Evolutionary conservation across 2,888 invertebrate genomes (phyloP).

Genomic region (Spatulosminthurus flaviceps): DNA sequence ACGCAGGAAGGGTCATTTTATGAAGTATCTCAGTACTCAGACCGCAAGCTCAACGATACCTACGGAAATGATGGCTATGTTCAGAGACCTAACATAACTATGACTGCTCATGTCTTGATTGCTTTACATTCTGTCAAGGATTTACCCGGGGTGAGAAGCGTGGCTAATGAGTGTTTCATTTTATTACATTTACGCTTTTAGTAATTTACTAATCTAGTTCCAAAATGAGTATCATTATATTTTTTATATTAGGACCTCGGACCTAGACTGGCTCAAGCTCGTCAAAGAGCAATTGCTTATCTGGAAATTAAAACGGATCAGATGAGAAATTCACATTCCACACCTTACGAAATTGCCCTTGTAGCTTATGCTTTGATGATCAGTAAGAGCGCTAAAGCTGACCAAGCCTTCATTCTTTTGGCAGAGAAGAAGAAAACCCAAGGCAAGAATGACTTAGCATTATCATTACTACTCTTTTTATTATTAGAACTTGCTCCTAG

Average conservation of each 20-base stretch:
- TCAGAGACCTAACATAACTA: slow-evolving; percentile 78
- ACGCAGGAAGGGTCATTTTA: slow-evolving; percentile 86
- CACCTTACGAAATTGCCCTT: slow-evolving; percentile 86
- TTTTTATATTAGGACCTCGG: slow-evolving; percentile 69
- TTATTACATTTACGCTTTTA: slow-evolving; percentile 2
- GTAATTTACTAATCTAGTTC: too few species aligned
- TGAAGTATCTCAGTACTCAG: slow-evolving; percentile 86
- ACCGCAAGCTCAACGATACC: slow-evolving; percentile 85
- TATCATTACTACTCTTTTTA: too few species aligned
- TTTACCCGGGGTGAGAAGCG: slow-evolving; percentile 72
- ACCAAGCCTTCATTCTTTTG: slow-evolving; percentile 81
- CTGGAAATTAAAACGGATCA: slow-evolving; percentile 76
- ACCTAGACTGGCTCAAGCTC: slow-evolving; percentile 79
- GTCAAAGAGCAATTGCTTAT: slow-evolving; percentile 80
- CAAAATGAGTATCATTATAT: neutral
- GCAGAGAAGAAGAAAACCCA: slow-evolving; percentile 74
- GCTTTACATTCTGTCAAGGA: slow-evolving; percentile 86
- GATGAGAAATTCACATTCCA: slow-evolving; percentile 70
- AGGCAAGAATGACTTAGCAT: too few species aligned
- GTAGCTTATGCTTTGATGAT: slow-evolving; percentile 87
- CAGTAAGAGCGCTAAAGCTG: slow-evolving; percentile 85
- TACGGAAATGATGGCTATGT: slow-evolving; percentile 64
- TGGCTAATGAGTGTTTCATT: slow-evolving; percentile 36
- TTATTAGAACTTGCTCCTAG: too few species aligned
- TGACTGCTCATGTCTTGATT: slow-evolving; percentile 93